Evolutionary conservation across 2,888 invertebrate genomes (phyloP), one percentile per base, ranked within the genome.

Genomic region (Holacanthella duospinosa): DNA sequence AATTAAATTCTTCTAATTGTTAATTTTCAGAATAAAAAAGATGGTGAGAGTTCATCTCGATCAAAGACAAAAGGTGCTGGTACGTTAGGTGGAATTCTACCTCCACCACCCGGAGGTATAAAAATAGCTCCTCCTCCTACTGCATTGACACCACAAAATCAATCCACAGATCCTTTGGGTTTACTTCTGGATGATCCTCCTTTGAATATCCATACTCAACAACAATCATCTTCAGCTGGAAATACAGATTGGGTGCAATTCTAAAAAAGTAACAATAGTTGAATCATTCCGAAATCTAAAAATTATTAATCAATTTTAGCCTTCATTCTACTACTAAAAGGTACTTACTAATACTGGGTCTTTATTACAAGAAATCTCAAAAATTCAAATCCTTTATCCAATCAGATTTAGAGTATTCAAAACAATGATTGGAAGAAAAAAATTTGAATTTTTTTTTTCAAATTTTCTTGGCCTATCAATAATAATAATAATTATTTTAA

Each of bases 71-170:
- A 84, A 73, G 77, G 83, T 3, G 82, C 83, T 28, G 78, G 79
- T 0, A 78, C 78, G 1, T 76, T 79, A 1, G 68, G 68, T 24
- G 67, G 62, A 1, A 79, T 84, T 1, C 79, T 89, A 64, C 83
- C 92, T 60, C 93, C 93, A 43, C 94, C 94, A 4, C 93, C 93
- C 12, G 89, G 90, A 0, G 79, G 85, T 1, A 84, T 86, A 1
- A 87, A 85, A 77, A 82, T 87, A 66, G 85, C 88, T 21, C 86
- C 87, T 64, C 88, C 92, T 58, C 89, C 75, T 28, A 65, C 88
- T 1, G 84, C 86, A 12, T 78, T 77, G 59, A 78, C 79, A 29
- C 36, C 36, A 36, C 6, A n/a, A n/a, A n/a, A n/a, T n/a, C n/a
- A n/a, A n/a, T n/a, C n/a, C n/a, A n/a, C n/a, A 78, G 68, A 6